Base-by-base conservation (phyloP, 2,113 vertebrate species). In the Xiphophorus maculatus region DNA sequence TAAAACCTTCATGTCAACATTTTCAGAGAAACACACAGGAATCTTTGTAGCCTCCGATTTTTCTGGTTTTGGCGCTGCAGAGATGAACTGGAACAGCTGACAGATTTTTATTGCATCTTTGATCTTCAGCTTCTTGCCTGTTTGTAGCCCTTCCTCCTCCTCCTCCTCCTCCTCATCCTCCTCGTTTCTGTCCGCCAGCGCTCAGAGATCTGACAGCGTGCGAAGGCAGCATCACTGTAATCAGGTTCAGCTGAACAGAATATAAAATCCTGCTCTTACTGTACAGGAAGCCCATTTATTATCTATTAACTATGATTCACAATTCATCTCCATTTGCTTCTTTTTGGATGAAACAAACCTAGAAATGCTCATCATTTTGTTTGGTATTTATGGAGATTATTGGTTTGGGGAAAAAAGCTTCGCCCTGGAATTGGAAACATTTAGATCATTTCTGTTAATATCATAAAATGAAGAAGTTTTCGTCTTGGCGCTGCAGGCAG, bases 51-150 rank as follows among this genome's bases (percentile, higher is more conserved):
- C 2, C 33, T 33, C 35, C 2, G 35, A 11, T 37, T 37, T 22
- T 54, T 25, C 22, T 22, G 15, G 5, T 3, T 25, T 30, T 63
- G 33, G 33, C 9, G 33, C 33, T 32, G 25, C 12, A 48, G 32
- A 78, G 12, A 54, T 58, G 29, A 66, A 69, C 48, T 29, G 30
- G 51, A 10, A 32, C 44, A 33, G 7, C 5, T 73, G 22, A 54
- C 25, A 27, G 22, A 72, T 65, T 86, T 71, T 60, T 37, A 27
- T 42, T 83, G 32, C 17, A 10, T 80, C 70, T 81, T 81, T 81
- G 69, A 87, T 87, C 85, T 40, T 79, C 72, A 42, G 68, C 60
- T 75, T 74, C 77, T 82, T 81, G 15, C 84, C 74, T 75, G 70
- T 84, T 81, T 81, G 65, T 44, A 27, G 48, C 62, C 66, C 30